phyloP scores from a whole-genome alignment of 2,888 invertebrate species.

The Tenodera sinensis region DNA sequence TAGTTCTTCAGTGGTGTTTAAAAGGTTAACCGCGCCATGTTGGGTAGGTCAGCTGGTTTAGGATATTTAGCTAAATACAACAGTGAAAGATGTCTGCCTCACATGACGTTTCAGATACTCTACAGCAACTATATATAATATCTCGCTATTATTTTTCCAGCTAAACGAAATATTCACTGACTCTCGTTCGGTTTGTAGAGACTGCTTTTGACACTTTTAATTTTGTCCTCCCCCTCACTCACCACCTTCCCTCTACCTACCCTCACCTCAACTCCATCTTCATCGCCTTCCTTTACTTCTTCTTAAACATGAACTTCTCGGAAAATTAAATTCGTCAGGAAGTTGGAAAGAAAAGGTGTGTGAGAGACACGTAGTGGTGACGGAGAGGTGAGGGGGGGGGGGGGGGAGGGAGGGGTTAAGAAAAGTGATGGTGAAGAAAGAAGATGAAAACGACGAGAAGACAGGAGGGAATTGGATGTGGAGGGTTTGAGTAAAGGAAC shows the following conservation, averaged over 20 bases:
- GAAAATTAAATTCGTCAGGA: slow-evolving; percentile 32
- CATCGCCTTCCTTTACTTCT: slow-evolving; percentile 17
- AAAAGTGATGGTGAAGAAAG: not conserved
- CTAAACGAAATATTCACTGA: not conserved
- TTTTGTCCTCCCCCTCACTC: slow-evolving; percentile 27
- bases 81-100: no score
- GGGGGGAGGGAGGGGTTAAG: not conserved
- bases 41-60: no score
- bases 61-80: no score
- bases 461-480: slow-evolving; percentile 15
- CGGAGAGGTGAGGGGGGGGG: not conserved
- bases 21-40: no score
- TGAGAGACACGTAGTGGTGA: slow-evolving; percentile 22
- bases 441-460: slow-evolving; percentile 14
- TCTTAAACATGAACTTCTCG: slow-evolving; percentile 32
- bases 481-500: not conserved
- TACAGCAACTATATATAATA: not conserved
- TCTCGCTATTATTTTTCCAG: not conserved
- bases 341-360: slow-evolving; percentile 25
- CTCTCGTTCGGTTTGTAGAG: slow-evolving; percentile 20
- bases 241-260: not conserved
- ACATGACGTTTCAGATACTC: no score
- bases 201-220: slow-evolving; percentile 34
- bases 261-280: slow-evolving; percentile 9
- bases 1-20: no score